A percentile compares a stretch with the other conserved stretches of the same genome.
phyloP scores from a whole-genome alignment of 2,797 vertebrate species.

The Halcyon smyrnensis region DNA sequence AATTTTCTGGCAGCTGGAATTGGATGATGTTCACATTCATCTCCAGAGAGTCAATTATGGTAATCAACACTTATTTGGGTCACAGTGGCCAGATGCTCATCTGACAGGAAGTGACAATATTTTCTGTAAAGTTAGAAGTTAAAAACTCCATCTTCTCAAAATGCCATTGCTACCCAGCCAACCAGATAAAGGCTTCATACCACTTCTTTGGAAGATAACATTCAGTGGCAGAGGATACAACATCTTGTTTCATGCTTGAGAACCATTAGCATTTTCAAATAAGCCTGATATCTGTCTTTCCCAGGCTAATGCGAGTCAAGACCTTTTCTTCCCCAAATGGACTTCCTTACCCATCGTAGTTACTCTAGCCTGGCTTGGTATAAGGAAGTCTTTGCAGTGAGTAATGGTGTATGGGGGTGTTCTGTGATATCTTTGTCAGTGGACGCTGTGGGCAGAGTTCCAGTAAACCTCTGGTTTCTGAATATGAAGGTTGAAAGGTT shows the following conservation, averaged over 20 bases:
- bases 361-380: neutral
- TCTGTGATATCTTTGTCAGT: neutral
- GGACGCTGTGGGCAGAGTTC: rapidly evolving
- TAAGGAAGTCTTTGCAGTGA: neutral
- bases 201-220: neutral
- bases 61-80: neutral
- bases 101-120: neutral
- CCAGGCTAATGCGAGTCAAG: neutral
- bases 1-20: neutral
- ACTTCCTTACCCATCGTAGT: neutral
- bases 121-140: neutral
- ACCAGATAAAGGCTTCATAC: neutral
- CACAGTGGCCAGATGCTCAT: neutral
- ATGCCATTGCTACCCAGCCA: neutral
- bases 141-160: neutral
- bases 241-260: neutral
- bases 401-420: neutral
- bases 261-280: neutral
- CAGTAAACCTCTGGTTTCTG: neutral
- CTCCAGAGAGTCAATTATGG: neutral
- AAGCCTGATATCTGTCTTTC: neutral
- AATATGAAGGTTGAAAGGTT: neutral
- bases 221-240: neutral
- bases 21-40: neutral
- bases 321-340: neutral